A percentile compares a stretch with the other conserved stretches of the same genome.
phyloP scores from a whole-genome alignment of 2,113 vertebrate genomes.

The Prinia subflava region DNA sequence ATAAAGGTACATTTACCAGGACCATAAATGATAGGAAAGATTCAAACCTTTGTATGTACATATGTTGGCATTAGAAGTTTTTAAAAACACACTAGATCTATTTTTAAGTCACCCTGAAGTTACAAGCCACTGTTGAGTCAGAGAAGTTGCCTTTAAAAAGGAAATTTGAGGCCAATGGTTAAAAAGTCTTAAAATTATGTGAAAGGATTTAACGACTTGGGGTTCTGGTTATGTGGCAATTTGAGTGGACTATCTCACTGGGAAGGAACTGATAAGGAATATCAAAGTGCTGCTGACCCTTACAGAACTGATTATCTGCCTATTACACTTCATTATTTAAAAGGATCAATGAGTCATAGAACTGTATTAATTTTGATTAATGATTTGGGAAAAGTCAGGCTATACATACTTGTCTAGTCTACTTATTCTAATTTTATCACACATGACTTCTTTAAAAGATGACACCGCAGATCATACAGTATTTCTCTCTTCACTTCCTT shows the following conservation, averaged over 20 bases:
- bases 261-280: neutral
- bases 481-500: neutral
- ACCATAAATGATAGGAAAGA: neutral
- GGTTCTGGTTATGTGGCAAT: neutral
- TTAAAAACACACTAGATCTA: neutral
- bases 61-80: neutral
- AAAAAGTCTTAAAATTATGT: neutral
- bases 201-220: neutral
- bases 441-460: neutral
- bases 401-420: neutral
- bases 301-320: neutral
- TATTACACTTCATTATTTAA: neutral
- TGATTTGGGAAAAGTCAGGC: neutral
- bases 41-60: neutral
- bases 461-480: neutral
- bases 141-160: neutral
- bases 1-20: neutral
- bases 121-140: neutral
- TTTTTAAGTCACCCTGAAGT: neutral
- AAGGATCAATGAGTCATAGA: neutral
- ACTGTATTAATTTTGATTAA: neutral
- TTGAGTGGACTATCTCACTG: neutral
- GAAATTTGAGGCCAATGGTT: neutral
- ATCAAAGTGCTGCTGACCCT: neutral
- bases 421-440: neutral